A percentile compares a stretch with the other conserved stretches of the same genome.
phyloP scores from a whole-genome alignment of 2,888 invertebrate species.

The Neocrepidodera transversa region DNA sequence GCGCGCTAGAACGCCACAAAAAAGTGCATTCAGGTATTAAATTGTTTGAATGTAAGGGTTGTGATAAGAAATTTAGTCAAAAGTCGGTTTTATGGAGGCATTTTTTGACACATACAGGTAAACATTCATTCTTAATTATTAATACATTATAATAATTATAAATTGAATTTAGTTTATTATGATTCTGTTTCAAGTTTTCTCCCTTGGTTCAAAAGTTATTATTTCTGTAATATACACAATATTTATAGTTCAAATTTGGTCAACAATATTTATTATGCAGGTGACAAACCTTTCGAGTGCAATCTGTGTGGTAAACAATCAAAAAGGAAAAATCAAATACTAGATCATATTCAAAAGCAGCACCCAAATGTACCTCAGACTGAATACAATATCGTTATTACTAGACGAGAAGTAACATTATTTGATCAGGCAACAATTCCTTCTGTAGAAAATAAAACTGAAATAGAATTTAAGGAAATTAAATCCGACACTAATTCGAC shows the following conservation, averaged over 20 bases:
- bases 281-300: constrained; percentile 37
- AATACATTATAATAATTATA: background rate
- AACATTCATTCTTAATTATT: background rate
- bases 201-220: background rate
- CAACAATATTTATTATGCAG: constrained; percentile 6
- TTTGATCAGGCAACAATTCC: background rate
- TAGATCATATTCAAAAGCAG: constrained; percentile 34
- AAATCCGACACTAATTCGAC: background rate
- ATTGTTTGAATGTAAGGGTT: constrained; percentile 32
- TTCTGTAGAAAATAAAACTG: background rate
- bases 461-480: background rate
- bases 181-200: background rate
- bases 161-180: background rate
- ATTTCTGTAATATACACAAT: background rate
- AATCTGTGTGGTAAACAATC: constrained; percentile 32
- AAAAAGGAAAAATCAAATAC: constrained; percentile 35
- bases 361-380: constrained; percentile 28
- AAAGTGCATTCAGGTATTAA: constrained; percentile 33
- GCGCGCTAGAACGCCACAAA: constrained; percentile 31
- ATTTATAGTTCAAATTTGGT: too few species aligned
- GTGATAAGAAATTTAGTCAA: constrained; percentile 34
- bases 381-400: constrained; percentile 28
- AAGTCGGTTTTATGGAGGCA: constrained; percentile 34
- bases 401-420: constrained; percentile 17
- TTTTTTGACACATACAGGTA: constrained; percentile 35